A percentile compares a stretch with the other conserved stretches of the same genome.
These are phyloP conservation scores for Coregonus ussuriensis DNA, from an alignment of 2,797 vertebrate species.

Conservation along the genomic window DNA sequence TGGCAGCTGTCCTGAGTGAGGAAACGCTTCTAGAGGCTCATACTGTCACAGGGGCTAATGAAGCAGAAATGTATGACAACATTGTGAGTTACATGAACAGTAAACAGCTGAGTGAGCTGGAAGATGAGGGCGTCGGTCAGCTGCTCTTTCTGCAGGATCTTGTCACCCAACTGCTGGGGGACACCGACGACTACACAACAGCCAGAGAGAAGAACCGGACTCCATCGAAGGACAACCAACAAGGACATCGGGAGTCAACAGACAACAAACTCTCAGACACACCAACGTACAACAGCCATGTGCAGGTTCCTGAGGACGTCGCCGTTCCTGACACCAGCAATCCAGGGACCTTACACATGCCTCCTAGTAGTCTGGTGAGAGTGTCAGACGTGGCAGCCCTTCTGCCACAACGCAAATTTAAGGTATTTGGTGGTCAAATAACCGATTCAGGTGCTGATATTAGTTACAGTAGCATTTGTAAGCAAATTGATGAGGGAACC, in stretches of 20 bases:
- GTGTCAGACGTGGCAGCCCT: too few relatives aligned
- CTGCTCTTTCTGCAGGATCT: not conserved
- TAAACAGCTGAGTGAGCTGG: slow-evolving; percentile 1
- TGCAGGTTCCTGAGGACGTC: not conserved
- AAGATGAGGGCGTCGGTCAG: not conserved
- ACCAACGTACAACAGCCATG: not conserved
- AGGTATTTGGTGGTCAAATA: too few relatives aligned
- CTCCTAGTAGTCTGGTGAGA: too few relatives aligned
- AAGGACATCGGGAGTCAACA: not conserved
- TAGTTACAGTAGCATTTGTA: too few relatives aligned
- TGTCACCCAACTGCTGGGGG: not conserved
- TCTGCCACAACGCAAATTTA: too few relatives aligned
- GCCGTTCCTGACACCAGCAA: not conserved
- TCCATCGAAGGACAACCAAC: not conserved
- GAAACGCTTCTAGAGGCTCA: not conserved
- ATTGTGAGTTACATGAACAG: not conserved
- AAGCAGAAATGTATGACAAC: not conserved
- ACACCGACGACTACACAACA: not conserved
- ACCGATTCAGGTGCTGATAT: too few relatives aligned
- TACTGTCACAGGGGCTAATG: not conserved
- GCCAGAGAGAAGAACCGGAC: too few relatives aligned
- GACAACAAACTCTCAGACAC: not conserved
- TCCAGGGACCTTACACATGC: too few relatives aligned
- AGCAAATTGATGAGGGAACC: too few relatives aligned
- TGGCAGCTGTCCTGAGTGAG: not conserved